Evolutionary conservation across 2,797 vertebrate genomes (phyloP).

Genomic region (Hylomyscus alleni): DNA sequence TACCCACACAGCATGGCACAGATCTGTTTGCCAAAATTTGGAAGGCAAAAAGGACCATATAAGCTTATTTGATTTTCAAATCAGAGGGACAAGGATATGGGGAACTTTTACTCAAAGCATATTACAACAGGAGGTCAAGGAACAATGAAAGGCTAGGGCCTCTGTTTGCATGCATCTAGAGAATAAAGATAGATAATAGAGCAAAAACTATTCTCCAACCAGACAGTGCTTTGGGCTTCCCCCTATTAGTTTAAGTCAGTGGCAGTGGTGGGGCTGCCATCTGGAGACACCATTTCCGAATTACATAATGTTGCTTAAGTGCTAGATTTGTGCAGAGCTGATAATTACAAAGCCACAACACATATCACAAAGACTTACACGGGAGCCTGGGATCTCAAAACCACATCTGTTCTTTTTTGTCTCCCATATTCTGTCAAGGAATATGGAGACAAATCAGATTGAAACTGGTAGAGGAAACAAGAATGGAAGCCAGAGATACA

Average conservation of each 20-base stretch:
- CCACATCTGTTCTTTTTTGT: constrained; percentile 27
- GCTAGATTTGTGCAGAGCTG: constrained; percentile 44
- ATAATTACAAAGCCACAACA: constrained; percentile 40
- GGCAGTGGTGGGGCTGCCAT: constrained; percentile 51
- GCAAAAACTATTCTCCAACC: constrained; percentile 41
- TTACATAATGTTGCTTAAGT: constrained; percentile 55
- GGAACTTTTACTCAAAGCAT: background rate
- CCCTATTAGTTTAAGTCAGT: constrained; percentile 1
- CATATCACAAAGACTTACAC: background rate
- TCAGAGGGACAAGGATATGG: background rate
- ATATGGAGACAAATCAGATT: constrained; percentile 48
- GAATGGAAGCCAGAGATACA: constrained; percentile 41
- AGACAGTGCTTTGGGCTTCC: background rate
- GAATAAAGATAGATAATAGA: constrained; percentile 53
- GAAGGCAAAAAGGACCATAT: constrained; percentile 34
- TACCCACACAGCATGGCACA: background rate
- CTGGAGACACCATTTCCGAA: constrained; percentile 66
- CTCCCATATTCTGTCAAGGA: constrained; percentile 43
- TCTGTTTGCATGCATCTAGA: constrained; percentile 37
- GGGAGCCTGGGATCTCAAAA: constrained; percentile 10
- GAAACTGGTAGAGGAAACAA: constrained; percentile 48
- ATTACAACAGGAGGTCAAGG: constrained; percentile 6
- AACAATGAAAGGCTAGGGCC: constrained; percentile 13
- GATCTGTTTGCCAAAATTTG: constrained; percentile 21
- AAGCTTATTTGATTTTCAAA: constrained; percentile 50